Conservation (phyloP, 2,113 vertebrate genomes). For the Emydura subglobosa region DNA sequence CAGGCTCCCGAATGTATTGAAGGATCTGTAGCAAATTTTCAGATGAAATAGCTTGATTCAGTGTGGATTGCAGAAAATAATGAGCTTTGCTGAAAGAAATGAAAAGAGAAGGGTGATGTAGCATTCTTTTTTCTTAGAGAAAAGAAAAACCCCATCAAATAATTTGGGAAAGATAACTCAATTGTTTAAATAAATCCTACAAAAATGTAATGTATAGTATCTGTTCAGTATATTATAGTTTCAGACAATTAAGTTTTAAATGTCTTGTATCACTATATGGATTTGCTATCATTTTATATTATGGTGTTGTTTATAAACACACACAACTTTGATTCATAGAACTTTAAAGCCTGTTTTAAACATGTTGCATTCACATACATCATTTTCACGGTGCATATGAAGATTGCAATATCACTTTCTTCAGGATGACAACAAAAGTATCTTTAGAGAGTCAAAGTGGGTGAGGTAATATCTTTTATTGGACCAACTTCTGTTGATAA, state of each 20-base stretch:
- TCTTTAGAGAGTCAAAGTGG: not conserved
- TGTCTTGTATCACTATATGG: not conserved
- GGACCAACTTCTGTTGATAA: not conserved
- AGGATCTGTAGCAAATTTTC: slow-evolving; percentile 42
- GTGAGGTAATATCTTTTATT: not conserved
- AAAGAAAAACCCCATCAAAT: not conserved
- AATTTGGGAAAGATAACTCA: not conserved
- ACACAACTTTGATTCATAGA: not conserved
- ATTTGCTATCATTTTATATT: not conserved
- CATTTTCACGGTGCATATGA: not conserved
- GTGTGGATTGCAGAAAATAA: slow-evolving; percentile 53
- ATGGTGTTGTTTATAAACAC: not conserved
- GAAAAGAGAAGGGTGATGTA: not conserved
- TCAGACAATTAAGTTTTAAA: slow-evolving; percentile 11
- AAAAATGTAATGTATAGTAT: not conserved
- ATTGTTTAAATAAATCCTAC: not conserved
- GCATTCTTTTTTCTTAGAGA: slow-evolving; percentile 4
- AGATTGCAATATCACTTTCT: not conserved
- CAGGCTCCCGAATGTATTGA: slow-evolving; percentile 42
- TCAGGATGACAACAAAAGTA: not conserved
- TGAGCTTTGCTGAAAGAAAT: slow-evolving; percentile 41
- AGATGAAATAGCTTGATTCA: slow-evolving; percentile 45
- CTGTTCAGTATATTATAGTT: not conserved
- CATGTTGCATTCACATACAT: not conserved
- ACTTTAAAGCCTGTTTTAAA: not conserved